A percentile compares a stretch with the other conserved stretches of the same genome.
phyloP scores from a whole-genome alignment of 2,113 vertebrate species.

The Pluvialis apricaria region DNA sequence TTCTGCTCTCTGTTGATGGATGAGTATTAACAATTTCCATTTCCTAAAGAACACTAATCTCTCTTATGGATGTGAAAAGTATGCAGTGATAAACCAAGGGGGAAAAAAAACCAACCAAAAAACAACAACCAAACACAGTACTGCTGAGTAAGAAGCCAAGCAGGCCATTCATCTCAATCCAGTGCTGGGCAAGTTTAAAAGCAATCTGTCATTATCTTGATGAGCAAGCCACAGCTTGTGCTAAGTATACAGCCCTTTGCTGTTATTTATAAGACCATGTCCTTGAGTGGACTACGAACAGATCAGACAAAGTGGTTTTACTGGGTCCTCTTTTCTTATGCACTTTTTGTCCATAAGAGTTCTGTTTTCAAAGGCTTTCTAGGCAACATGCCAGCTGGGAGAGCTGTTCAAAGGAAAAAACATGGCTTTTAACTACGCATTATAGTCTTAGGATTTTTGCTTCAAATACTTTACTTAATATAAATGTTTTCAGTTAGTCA shows the following conservation, averaged over 20 bases:
- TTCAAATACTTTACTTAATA: background rate
- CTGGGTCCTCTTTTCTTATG: background rate
- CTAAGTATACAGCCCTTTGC: conserved; percentile 62
- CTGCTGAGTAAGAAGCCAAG: conserved; percentile 81
- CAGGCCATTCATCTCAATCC: conserved; percentile 79
- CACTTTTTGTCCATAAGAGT: conserved; percentile 2
- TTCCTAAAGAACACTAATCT: conserved; percentile 80
- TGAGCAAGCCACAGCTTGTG: conserved; percentile 66
- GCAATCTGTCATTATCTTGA: conserved; percentile 82
- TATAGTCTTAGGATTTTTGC: background rate
- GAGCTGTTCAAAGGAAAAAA: conserved; percentile 34
- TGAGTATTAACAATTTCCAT: conserved; percentile 75
- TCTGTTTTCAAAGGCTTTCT: conserved; percentile 61
- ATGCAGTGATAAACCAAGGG: conserved; percentile 73
- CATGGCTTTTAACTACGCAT: background rate
- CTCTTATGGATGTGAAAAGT: conserved; percentile 71
- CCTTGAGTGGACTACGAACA: conserved; percentile 67
- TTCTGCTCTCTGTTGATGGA: conserved; percentile 70
- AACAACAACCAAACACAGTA: conserved; percentile 35
- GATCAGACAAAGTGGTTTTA: conserved; percentile 68
- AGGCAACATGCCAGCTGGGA: conserved; percentile 12
- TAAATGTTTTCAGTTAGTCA: background rate
- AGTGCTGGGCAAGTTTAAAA: conserved; percentile 74
- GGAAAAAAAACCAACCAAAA: background rate
- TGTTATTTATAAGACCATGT: conserved; percentile 65